Base-by-base conservation (phyloP, 2,113 vertebrate genomes). In the Gadus chalcogrammus region DNA sequence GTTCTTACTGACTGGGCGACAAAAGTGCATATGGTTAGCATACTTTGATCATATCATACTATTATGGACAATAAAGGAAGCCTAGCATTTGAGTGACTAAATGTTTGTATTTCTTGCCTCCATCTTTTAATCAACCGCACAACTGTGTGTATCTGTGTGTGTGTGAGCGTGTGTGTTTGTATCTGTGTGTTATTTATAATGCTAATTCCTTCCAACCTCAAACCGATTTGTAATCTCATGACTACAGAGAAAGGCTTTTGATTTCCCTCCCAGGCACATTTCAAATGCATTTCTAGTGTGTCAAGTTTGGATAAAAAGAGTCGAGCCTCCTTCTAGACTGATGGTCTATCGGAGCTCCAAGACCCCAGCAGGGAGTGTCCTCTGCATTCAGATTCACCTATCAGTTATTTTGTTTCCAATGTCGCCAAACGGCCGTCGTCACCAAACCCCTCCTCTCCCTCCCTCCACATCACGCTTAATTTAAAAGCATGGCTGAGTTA, bases 401-500 rank as follows among this genome's bases (percentile, higher is more conserved):
- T 71, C 75, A 87, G 79, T 87, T 83, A 85, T 87, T 89, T 89
- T 88, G 76, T 86, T 87, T 87, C 72, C 71, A 13, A 82, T 64
- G 69, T 64, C 61, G 83, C 86, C 82, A 79, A 77, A 82, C 70
- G 71, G 77, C 80, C 81, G 88, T 87, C 69, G 85, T 81, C 86
- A 79, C 73, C 75, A 24, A 5, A 22, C 17, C 35, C 75, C 61
- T 6, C 58, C 70, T 28, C 24, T 59, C 69, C 58, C 13, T 55
- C 65, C 73, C 68, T 77, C 72, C 81, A 82, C 85, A 90, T 88
- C 87, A 89, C 82, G 88, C 85, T 91, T 91, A 91, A 91, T 93
- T 92, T 91, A 89, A 92, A 85, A 82, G 83, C 87, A 75, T 87
- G 87, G 91, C 91, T 89, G 88, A 84, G 84, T 89, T 88, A 88